phyloP scores from a whole-genome alignment of 2,888 invertebrate species.

The Neoitamus cyanurus region DNA sequence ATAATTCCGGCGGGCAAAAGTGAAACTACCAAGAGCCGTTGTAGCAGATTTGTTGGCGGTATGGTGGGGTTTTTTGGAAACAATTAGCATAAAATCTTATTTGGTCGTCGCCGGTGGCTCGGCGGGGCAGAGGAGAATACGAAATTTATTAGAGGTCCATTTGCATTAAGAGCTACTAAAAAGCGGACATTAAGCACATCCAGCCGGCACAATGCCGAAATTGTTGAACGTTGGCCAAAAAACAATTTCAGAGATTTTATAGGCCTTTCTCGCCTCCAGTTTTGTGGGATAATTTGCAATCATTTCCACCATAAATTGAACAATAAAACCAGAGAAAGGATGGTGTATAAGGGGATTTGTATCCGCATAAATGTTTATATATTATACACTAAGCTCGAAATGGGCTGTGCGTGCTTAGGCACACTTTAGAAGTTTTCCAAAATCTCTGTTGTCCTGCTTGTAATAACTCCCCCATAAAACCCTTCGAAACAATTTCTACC shows the following conservation, averaged over 20 bases:
- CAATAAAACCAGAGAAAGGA: constrained; percentile 20
- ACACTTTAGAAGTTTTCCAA: background rate
- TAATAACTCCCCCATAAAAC: background rate
- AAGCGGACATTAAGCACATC: constrained; percentile 22
- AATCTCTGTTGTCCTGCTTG: background rate
- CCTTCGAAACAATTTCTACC: background rate
- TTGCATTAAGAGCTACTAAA: constrained; percentile 9
- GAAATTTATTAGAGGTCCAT: background rate
- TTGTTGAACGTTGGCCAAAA: constrained; percentile 33
- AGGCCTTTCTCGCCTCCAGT: constrained; percentile 23
- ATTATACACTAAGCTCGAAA: background rate
- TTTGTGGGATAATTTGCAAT: constrained; percentile 32
- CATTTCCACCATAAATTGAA: constrained; percentile 24
- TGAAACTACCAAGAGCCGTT: background rate
- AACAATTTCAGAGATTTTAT: constrained; percentile 37
- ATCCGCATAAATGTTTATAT: background rate
- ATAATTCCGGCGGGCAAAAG: background rate
- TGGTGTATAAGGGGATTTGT: background rate
- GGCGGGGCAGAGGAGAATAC: background rate
- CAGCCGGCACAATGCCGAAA: background rate
- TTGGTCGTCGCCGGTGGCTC: background rate
- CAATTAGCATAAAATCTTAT: constrained; percentile 5
- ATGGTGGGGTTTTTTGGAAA: background rate
- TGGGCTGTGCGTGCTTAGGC: background rate
- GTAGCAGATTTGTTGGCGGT: background rate